Evolutionary conservation across 2,888 invertebrate species (phyloP).

Genomic region (Mystacides longicornis): DNA sequence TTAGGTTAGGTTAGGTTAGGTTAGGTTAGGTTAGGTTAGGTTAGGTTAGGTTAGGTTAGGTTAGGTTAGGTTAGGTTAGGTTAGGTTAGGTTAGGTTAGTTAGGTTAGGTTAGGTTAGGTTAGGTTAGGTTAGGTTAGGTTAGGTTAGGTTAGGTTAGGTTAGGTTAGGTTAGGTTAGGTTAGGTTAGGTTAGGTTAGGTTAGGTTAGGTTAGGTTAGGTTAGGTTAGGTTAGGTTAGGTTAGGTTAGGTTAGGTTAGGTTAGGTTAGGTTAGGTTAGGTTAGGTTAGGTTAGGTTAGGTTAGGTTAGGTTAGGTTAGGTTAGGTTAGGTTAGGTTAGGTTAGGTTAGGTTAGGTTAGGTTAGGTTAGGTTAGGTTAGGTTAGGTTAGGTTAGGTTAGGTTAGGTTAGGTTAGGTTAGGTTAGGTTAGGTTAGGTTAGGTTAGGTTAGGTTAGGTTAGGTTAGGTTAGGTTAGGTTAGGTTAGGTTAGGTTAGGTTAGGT

Average conservation of each 20-base stretch:
- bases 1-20: constrained; percentile 2
- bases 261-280: neutral
- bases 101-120: neutral
- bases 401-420: neutral
- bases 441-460: neutral
- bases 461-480: neutral
- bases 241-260: neutral
- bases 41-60: neutral
- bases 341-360: neutral
- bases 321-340: neutral
- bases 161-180: neutral
- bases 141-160: neutral
- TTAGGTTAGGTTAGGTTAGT: neutral
- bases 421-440: neutral
- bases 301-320: neutral
- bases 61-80: neutral
- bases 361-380: neutral
- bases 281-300: neutral
- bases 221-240: neutral
- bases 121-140: neutral
- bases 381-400: neutral
- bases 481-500: neutral
- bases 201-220: neutral
- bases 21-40: constrained; percentile 2
- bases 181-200: neutral